These are phyloP conservation scores for Clarias pachynema DNA, from an alignment of 2,797 vertebrate genomes.

Conservation along the genomic window DNA sequence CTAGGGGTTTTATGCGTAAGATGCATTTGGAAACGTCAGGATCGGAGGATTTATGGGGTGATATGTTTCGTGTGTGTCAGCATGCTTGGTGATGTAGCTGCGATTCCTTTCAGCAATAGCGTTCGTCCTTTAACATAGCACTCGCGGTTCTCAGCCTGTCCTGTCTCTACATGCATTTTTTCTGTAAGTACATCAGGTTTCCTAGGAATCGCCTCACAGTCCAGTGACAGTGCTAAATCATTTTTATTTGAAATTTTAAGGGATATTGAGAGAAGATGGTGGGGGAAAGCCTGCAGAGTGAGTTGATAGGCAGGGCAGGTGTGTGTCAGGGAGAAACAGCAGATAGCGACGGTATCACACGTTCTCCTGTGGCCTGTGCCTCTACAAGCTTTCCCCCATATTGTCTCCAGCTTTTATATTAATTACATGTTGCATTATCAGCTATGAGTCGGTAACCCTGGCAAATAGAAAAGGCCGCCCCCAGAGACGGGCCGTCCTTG, in stretches of 20 bases:
- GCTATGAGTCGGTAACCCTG: slow-evolving; percentile 90
- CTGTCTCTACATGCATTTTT: slow-evolving; percentile 39
- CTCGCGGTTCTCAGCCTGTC: slow-evolving; percentile 32
- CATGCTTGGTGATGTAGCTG: slow-evolving; percentile 64
- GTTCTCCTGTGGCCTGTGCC: slow-evolving; percentile 88
- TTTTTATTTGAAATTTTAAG: slow-evolving; percentile 84
- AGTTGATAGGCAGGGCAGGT: slow-evolving; percentile 79
- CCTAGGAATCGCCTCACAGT: slow-evolving; percentile 84
- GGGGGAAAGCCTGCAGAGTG: slow-evolving; percentile 65
- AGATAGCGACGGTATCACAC: slow-evolving; percentile 70
- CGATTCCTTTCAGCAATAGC: slow-evolving; percentile 57
- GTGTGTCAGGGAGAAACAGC: slow-evolving; percentile 88
- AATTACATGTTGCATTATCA: slow-evolving; percentile 99
- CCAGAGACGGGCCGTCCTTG: slow-evolving; percentile 87
- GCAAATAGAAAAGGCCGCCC: slow-evolving; percentile 93
- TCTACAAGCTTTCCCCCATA: slow-evolving; percentile 85
- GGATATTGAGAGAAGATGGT: slow-evolving; percentile 64
- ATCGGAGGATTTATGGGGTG: slow-evolving; percentile 68
- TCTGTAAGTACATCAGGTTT: slow-evolving; percentile 61
- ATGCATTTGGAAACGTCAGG: slow-evolving; percentile 71
- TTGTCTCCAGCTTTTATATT: slow-evolving; percentile 99
- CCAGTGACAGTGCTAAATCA: slow-evolving; percentile 84
- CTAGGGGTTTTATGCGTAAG: slow-evolving; percentile 54
- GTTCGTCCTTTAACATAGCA: slow-evolving; percentile 33
- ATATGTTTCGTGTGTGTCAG: slow-evolving; percentile 72